phyloP scores from a whole-genome alignment of 2,888 invertebrate genomes.

The Melitaea athalia region DNA sequence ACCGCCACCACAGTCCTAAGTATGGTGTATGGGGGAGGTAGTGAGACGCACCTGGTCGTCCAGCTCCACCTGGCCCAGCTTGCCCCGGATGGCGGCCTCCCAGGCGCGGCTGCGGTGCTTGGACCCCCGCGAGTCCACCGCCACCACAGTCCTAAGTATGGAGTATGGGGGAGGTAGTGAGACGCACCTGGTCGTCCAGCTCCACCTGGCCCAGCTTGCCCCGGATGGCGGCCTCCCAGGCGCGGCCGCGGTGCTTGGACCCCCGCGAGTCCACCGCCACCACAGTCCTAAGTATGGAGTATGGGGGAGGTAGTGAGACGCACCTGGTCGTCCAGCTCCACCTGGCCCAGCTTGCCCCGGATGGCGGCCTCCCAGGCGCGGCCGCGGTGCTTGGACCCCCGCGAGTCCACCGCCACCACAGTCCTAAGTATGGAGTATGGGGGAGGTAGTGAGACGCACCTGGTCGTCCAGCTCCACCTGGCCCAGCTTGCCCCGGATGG shows the following conservation, averaged over 20 bases:
- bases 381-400: conserved; percentile 97
- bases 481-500: no score
- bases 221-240: conserved; percentile 90
- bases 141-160: no score
- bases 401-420: conserved; percentile 97
- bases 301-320: no score
- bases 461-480: no score
- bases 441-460: no score
- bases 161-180: no score
- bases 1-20: no score
- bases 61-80: conserved; percentile 97
- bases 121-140: conserved; percentile 98
- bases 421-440: no score
- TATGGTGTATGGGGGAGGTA: no score
- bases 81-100: conserved; percentile 88
- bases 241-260: conserved; percentile 94
- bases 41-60: conserved; percentile 90
- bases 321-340: conserved; percentile 95
- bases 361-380: conserved; percentile 91
- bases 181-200: conserved; percentile 90
- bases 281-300: no score
- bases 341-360: conserved; percentile 94
- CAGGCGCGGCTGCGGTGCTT: conserved; percentile 95
- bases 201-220: conserved; percentile 97
- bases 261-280: conserved; percentile 98